phyloP scores from a whole-genome alignment of 2,113 vertebrate species.

The Neoarius graeffei region DNA sequence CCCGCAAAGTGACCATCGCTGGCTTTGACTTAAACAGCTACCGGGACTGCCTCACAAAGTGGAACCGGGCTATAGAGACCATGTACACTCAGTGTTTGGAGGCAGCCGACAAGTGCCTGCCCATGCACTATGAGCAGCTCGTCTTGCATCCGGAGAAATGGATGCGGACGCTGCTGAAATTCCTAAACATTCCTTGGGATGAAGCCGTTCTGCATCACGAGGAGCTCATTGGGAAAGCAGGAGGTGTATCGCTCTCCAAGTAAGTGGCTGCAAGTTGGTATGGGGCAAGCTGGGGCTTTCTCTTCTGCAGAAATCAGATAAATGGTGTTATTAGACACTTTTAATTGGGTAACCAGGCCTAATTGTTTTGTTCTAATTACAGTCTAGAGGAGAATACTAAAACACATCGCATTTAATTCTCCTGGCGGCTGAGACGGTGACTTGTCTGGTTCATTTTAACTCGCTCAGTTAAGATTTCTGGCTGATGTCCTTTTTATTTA shows the following conservation, averaged over 20 bases:
- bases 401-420: not conserved
- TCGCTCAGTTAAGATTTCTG: not conserved
- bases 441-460: slow-evolving; percentile 23
- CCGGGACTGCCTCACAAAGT: slow-evolving; percentile 94
- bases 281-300: not conserved
- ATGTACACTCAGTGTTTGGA: slow-evolving; percentile 98
- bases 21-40: slow-evolving; percentile 96
- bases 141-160: slow-evolving; percentile 93
- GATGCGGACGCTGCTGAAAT: slow-evolving; percentile 92
- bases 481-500: slow-evolving; percentile 5
- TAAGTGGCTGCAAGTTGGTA: slow-evolving; percentile 71
- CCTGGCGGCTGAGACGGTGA: not conserved
- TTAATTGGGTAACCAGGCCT: slow-evolving; percentile 31
- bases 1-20: slow-evolving; percentile 94
- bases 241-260: slow-evolving; percentile 97
- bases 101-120: slow-evolving; percentile 84
- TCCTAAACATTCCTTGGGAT: slow-evolving; percentile 90
- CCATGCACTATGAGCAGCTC: slow-evolving; percentile 91
- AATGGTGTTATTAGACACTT: not conserved
- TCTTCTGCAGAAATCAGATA: not conserved
- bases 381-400: not conserved
- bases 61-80: slow-evolving; percentile 96
- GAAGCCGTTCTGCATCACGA: slow-evolving; percentile 92
- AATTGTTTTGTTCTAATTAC: slow-evolving; percentile 25
- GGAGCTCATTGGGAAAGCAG: slow-evolving; percentile 95